A percentile compares a stretch with the other conserved stretches of the same genome.
phyloP scores from a whole-genome alignment of 2,888 invertebrate species.

The Trachelus iudaicus region DNA sequence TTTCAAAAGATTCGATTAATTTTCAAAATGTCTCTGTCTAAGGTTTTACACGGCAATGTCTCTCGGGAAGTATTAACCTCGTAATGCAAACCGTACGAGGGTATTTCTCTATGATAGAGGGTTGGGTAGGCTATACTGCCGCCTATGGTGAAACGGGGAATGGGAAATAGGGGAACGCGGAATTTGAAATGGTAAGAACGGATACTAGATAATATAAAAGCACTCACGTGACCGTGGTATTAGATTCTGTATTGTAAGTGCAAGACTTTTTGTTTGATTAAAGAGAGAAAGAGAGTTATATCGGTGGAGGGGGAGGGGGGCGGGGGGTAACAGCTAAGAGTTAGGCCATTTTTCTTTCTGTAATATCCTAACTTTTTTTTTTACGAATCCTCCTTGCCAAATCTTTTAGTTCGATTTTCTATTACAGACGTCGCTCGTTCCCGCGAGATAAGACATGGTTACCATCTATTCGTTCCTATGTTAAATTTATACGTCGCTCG shows the following conservation, averaged over 20 bases:
- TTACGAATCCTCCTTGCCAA: background rate
- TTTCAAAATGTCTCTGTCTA: background rate
- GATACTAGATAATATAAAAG: background rate
- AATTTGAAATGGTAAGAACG: background rate
- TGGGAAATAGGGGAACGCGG: background rate
- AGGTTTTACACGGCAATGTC: background rate
- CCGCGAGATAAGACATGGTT: conserved; percentile 59
- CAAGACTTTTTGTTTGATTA: background rate
- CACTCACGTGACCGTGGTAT: background rate
- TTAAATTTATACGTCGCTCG: conserved; percentile 51
- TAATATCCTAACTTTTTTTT: background rate
- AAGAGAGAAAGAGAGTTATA: background rate
- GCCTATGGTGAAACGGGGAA: background rate
- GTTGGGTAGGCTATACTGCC: background rate
- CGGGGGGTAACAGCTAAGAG: background rate
- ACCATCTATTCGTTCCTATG: conserved; percentile 56
- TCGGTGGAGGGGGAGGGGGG: too few relatives aligned
- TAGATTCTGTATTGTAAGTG: background rate
- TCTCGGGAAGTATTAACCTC: background rate
- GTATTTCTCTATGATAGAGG: background rate
- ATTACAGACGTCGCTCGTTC: conserved; percentile 25
- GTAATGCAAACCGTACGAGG: background rate
- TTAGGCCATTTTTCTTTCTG: too few relatives aligned
- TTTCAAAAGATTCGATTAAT: background rate
- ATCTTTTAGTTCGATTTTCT: background rate